Evolutionary conservation across 2,888 invertebrate genomes (phyloP).

Genomic region (Trissolcus brochymenae): DNA sequence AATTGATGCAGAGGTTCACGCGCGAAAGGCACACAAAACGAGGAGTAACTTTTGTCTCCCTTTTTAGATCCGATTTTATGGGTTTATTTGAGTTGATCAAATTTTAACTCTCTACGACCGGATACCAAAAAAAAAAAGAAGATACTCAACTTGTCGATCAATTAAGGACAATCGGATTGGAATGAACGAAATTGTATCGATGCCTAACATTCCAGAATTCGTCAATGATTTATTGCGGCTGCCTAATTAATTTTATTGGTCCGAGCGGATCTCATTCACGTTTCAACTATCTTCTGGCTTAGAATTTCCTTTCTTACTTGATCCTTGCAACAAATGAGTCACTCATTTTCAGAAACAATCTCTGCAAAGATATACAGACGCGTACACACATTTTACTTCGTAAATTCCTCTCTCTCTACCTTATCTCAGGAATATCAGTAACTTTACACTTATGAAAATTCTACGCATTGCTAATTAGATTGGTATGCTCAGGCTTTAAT

Average conservation of each 20-base stretch:
- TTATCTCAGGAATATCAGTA: constrained; percentile 38
- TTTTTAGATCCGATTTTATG: neutral
- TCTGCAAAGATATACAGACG: constrained; percentile 1
- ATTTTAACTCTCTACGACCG: too few species aligned
- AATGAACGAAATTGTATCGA: neutral
- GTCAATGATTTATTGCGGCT: constrained; percentile 31
- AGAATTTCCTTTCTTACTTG: constrained; percentile 31
- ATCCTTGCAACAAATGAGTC: constrained; percentile 39
- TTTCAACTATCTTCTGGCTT: constrained; percentile 12
- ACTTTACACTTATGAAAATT: constrained; percentile 40
- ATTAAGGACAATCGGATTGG: neutral
- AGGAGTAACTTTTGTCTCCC: neutral
- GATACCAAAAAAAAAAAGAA: too few species aligned
- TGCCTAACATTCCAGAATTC: constrained; percentile 17
- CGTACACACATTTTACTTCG: constrained; percentile 7
- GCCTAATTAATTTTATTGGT: constrained; percentile 30
- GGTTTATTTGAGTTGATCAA: neutral
- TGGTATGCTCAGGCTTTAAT: constrained; percentile 28
- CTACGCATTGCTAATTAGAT: constrained; percentile 42
- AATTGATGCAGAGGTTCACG: constrained; percentile 5
- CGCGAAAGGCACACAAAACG: constrained; percentile 6
- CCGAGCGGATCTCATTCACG: constrained; percentile 27
- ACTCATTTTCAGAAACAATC: constrained; percentile 43
- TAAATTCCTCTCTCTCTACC: constrained; percentile 20
- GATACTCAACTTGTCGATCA: too few species aligned